phyloP scores from a whole-genome alignment of 2,113 vertebrate species.

The Rhinogobius similis region DNA sequence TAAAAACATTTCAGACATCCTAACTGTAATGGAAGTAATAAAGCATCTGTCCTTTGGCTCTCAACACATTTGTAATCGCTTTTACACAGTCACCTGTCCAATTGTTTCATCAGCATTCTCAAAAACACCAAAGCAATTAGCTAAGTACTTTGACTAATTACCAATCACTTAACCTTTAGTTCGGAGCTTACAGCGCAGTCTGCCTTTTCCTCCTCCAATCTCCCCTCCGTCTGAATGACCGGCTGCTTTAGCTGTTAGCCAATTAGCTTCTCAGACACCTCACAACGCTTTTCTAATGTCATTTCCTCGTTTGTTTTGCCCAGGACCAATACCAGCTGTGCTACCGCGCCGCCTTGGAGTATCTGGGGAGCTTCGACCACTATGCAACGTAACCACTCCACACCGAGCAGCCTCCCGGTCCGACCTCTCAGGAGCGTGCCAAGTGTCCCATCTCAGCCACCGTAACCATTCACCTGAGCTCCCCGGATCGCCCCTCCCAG shows the following conservation, averaged over 20 bases:
- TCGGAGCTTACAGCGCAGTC: background rate
- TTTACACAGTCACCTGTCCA: background rate
- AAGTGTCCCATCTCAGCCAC: conserved; percentile 87
- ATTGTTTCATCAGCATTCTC: background rate
- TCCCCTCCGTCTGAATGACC: background rate
- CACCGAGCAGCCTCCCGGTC: conserved; percentile 59
- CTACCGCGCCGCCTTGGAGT: conserved; percentile 96
- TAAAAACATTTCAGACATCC: background rate
- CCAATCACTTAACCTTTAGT: conserved; percentile 8
- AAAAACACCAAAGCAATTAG: conserved; percentile 10
- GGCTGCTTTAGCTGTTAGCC: background rate
- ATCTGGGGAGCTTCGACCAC: conserved; percentile 99
- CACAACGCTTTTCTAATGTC: too few relatives aligned
- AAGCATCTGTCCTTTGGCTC: background rate
- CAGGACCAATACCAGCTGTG: conserved; percentile 99
- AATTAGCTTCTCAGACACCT: background rate
- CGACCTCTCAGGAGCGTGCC: conserved; percentile 78
- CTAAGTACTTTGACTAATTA: conserved; percentile 6
- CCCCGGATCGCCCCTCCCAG: conserved; percentile 67
- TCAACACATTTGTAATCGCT: background rate
- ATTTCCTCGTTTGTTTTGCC: background rate
- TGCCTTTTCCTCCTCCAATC: too few relatives aligned
- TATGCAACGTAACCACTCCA: conserved; percentile 97
- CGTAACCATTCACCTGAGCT: conserved; percentile 80
- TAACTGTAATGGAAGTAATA: background rate